Evolutionary conservation across 1,140 invertebrate species (phyloP), one percentile per base, ranked within the genome.

Genomic region (Drosophila sp.): DNA sequence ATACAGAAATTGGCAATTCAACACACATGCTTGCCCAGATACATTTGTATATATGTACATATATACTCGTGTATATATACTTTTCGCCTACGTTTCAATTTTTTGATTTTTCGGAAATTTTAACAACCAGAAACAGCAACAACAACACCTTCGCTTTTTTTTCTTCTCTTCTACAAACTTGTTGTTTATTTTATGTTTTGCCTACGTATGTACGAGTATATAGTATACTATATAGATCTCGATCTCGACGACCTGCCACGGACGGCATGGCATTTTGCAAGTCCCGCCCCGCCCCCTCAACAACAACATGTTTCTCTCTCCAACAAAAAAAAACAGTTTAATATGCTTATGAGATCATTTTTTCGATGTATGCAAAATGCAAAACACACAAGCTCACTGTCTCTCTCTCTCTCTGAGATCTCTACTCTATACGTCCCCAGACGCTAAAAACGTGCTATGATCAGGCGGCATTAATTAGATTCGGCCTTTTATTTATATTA

Each of bases 121-220:
- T 40, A 78, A 78, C 79, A 79, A 77, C 67, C 68, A 72, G 54
- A 78, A 76, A 25, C 55, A 60, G 69, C 57, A 70, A 71, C 66
- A 79, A 79, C 84, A 83, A 80, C 84, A 89, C 85, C 84, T 89
- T 89, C 68, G 84, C 76, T 80, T 85, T 79, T 69, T 65, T 72
- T 87, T 38, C 10, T 89, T 83, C 56, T 73, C 30, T 64, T 64
- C 68, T 80, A 78, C 63, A 84, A 87, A 89, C 84, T 84, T 79
- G 79, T 80, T 80, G 84, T 87, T 87, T 89, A 84, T 87, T 89
- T 87, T 84, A 78, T 84, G 79, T 86, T 86, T 78, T 75, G 72
- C 74, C 66, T 68, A 71, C 63, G 47, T 66, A 70, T 44, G 1
- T n/a, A n/a, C 11, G 11, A 11, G 1, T 40, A 4, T 44, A 44